Percentiles rank a stretch among this genome's conserved stretches.
Conservation (phyloP, 2,888 invertebrate genomes). For the Hipparchia semele region DNA sequence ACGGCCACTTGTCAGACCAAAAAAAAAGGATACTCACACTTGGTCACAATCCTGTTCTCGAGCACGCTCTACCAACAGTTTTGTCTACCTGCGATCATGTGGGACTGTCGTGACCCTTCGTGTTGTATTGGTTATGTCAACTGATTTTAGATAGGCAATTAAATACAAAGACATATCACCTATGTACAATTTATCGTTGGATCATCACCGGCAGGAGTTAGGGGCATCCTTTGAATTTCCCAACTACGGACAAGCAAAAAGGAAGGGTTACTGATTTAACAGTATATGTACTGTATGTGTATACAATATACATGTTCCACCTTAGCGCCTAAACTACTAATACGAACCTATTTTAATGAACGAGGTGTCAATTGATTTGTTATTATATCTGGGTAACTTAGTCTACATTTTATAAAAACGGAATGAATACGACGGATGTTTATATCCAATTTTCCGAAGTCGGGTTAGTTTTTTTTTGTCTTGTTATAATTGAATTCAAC, state of each 20-base stretch:
- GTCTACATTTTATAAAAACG: no score
- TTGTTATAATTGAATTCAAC: not conserved
- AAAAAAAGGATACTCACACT: constrained; percentile 65
- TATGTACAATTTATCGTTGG: not conserved
- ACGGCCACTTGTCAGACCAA: constrained; percentile 67
- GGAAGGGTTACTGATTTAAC: not conserved
- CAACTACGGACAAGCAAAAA: not conserved
- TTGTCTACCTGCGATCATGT: constrained; percentile 73
- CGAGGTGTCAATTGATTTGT: not conserved
- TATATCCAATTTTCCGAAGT: no score
- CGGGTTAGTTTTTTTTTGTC: no score
- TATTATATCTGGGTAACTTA: not conserved
- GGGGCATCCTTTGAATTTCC: no score
- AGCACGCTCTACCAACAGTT: constrained; percentile 55
- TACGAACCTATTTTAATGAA: not conserved
- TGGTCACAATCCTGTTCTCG: constrained; percentile 73
- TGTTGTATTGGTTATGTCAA: constrained; percentile 40
- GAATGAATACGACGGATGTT: no score
- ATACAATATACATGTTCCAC: not conserved
- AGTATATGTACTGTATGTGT: not conserved
- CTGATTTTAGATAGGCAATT: constrained; percentile 30
- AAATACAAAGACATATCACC: not conserved
- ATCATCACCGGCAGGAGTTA: not conserved
- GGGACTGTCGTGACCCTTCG: constrained; percentile 62
- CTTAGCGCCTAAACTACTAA: not conserved